Percentiles rank a stretch among this genome's conserved stretches.
Evolutionary conservation across 2,888 invertebrate species (phyloP).

Genomic region (Tetropium fuscum): DNA sequence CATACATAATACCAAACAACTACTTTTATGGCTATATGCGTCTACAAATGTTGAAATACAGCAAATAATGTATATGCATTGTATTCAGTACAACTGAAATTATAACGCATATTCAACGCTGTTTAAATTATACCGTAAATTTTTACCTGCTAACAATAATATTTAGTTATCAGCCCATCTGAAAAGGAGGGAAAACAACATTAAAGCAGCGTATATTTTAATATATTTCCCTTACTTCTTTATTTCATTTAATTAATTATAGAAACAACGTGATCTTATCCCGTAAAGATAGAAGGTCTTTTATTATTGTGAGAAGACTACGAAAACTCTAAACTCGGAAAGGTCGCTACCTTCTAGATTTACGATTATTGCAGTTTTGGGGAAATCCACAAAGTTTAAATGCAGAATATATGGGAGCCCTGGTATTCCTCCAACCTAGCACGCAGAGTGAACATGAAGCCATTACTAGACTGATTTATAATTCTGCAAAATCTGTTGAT

Average conservation of each 20-base stretch:
- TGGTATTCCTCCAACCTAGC: constrained; percentile 27
- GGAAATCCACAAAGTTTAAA: constrained; percentile 45
- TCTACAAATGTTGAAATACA: too few species aligned
- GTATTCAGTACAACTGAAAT: too few species aligned
- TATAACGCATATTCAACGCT: too few species aligned
- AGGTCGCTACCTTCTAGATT: constrained; percentile 40
- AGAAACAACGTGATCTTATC: constrained; percentile 13
- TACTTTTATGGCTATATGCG: too few species aligned
- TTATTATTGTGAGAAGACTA: constrained; percentile 43
- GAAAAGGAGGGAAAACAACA: too few species aligned
- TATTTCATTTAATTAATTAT: not conserved
- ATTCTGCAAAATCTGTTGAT: constrained; percentile 21
- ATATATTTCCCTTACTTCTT: not conserved
- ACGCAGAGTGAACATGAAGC: constrained; percentile 24
- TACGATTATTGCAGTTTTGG: constrained; percentile 40
- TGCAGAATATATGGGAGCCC: constrained; percentile 41
- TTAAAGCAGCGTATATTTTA: too few species aligned
- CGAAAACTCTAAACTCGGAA: constrained; percentile 54
- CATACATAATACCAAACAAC: too few species aligned
- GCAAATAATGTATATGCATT: too few species aligned
- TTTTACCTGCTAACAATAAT: too few species aligned
- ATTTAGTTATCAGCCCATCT: too few species aligned
- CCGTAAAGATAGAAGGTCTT: constrained; percentile 8
- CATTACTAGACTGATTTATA: constrained; percentile 32
- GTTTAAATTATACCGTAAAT: too few species aligned